Evolutionary conservation across 2,113 vertebrate genomes (phyloP).

Genomic region (Sarotherodon lohbergeri): DNA sequence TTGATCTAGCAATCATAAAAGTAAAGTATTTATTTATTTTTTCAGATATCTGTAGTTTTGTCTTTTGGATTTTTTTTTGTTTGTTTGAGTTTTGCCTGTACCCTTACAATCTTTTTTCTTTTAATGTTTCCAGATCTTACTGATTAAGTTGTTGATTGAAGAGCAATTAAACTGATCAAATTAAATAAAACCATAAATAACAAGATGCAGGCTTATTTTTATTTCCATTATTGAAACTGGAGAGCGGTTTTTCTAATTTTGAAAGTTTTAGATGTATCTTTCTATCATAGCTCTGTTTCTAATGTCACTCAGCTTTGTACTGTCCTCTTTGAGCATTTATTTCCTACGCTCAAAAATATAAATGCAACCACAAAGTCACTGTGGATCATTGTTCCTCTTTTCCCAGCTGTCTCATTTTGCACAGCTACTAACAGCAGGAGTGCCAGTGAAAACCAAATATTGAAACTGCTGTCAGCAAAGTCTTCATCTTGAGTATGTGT

Average conservation of each 20-base stretch:
- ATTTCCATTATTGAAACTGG: neutral
- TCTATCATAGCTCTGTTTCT: neutral
- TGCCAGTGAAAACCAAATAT: conserved; percentile 11
- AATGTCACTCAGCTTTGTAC: neutral
- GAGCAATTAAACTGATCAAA: neutral
- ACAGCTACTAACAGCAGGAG: neutral
- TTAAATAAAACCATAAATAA: neutral
- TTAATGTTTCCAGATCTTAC: neutral
- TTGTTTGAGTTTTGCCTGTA: neutral
- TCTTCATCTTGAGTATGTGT: neutral
- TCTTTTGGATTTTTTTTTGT: neutral
- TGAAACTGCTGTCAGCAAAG: neutral
- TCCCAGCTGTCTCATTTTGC: conserved; percentile 2
- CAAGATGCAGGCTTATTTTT: neutral
- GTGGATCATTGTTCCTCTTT: neutral
- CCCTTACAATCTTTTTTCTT: neutral
- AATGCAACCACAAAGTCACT: neutral
- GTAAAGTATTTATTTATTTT: neutral
- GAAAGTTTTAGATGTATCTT: neutral
- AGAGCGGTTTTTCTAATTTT: neutral
- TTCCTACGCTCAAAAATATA: neutral
- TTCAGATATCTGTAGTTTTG: neutral
- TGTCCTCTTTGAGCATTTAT: neutral
- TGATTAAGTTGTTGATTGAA: neutral
- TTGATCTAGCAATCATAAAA: neutral